Conservation (phyloP, 2,888 invertebrate species). For the Volucella zonaria region DNA sequence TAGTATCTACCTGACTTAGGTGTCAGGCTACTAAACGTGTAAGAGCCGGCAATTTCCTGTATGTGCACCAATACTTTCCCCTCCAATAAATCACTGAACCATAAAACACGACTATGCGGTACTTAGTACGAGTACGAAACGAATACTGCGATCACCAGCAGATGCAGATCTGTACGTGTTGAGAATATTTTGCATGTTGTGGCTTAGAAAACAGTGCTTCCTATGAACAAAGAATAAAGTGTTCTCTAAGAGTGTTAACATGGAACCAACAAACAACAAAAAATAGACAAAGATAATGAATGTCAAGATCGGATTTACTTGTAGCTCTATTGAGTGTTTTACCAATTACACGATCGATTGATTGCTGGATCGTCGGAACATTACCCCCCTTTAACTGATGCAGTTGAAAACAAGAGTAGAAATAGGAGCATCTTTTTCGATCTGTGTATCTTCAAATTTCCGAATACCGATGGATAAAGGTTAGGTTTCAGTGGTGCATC, state of each 20-base stretch:
- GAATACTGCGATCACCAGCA: slow-evolving; percentile 8
- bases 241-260: neutral
- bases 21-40: slow-evolving; percentile 56
- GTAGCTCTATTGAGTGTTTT: slow-evolving; percentile 23
- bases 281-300: slow-evolving; percentile 35
- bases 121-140: neutral
- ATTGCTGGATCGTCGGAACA: neutral
- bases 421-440: too few species aligned
- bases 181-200: slow-evolving; percentile 66
- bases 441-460: too few species aligned
- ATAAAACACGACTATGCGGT: slow-evolving; percentile 69
- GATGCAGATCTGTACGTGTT: slow-evolving; percentile 59
- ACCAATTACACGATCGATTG: slow-evolving; percentile 10
- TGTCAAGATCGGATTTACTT: slow-evolving; percentile 14
- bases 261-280: slow-evolving; percentile 8
- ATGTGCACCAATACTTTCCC: slow-evolving; percentile 49
- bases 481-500: too few species aligned
- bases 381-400: too few species aligned
- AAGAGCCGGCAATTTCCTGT: slow-evolving; percentile 67
- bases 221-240: slow-evolving; percentile 30
- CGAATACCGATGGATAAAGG: too few species aligned
- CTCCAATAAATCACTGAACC: slow-evolving; percentile 71
- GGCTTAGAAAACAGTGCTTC: slow-evolving; percentile 21
- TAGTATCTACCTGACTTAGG: slow-evolving; percentile 44
- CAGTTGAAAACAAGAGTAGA: too few species aligned